Evolutionary conservation across 2,113 vertebrate species (phyloP), one percentile per base, ranked within the genome.

Genomic region (Plestiodon gilberti): DNA sequence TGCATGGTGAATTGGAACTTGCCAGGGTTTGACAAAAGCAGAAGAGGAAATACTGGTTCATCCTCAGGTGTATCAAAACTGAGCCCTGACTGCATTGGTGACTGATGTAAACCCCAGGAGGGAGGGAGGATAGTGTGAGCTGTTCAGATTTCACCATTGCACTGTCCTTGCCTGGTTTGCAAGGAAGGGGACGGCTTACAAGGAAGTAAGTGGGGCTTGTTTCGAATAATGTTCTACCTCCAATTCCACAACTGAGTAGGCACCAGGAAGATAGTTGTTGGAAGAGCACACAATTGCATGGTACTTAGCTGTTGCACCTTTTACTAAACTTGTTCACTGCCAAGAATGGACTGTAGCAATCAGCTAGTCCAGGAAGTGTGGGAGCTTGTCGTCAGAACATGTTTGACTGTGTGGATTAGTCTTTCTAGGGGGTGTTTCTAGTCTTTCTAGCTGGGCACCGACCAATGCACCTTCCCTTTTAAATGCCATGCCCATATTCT

Each of bases 401-500:
- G 20, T 73, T 40, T 22, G 70, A 38, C 38, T 73, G 8, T 23
- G 10, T 7, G 0, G 40, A 40, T 9, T 23, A 25, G 71, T 74
- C 9, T 43, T 40, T 77, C 4, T 20, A 38, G 43, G 43, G 28
- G 35, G 30, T 78, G 30, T 28, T 48, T 4, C n/a, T n/a, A 48
- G n/a, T n/a, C n/a, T n/a, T n/a, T n/a, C 43, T 67, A 8, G 52
- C 52, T 55, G 2, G 25, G n/a, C 28, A 4, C 22, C 25, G 55
- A 40, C 48, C 70, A 30, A 5, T 33, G 35, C 38, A 71, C 22
- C 35, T 4, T 18, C 48, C 30, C 38, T 93, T 88, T 91, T 82
- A 84, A 79, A n/a, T n/a, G 28, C 48, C 65, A 83, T 93, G 89
- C 73, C 88, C 88, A 74, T 75, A 86, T 87, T 90, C 92, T 89